These are phyloP conservation scores for Parazoanthus darwini DNA, from an alignment of 92 coral and sea anemone species.

Conservation along the genomic window DNA sequence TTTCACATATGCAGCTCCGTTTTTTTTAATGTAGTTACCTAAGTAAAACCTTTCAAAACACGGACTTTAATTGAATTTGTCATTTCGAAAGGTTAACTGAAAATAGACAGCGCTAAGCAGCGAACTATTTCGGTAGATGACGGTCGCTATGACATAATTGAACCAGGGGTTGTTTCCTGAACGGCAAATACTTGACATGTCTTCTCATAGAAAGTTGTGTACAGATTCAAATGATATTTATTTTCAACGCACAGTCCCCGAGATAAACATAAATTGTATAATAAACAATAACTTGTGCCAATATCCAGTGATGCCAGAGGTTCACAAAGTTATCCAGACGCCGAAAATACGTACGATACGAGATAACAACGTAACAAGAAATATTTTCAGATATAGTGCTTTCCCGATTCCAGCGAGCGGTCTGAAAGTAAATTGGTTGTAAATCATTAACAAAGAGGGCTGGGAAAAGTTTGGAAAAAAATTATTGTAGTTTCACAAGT, in stretches of 20 bases:
- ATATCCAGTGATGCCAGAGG: background rate
- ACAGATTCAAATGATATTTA: conserved; percentile 9
- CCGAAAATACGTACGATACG: too few relatives aligned
- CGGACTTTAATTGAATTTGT: conserved; percentile 12
- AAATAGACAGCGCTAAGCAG: conserved; percentile 3
- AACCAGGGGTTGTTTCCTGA: conserved; percentile 24
- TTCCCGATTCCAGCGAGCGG: background rate
- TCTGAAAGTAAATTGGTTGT: background rate
- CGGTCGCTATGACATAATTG: conserved; percentile 14
- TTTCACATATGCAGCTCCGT: conserved; percentile 1
- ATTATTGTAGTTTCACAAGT: background rate
- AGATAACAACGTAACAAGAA: too few relatives aligned
- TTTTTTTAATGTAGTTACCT: background rate
- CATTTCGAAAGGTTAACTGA: conserved; percentile 18
- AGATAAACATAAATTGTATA: conserved; percentile 21
- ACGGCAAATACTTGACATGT: background rate
- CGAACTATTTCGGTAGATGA: background rate
- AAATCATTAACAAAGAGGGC: background rate
- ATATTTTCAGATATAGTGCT: too few relatives aligned
- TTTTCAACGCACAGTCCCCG: conserved; percentile 6
- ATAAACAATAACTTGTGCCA: conserved; percentile 2
- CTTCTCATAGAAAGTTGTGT: background rate
- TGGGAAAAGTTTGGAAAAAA: too few relatives aligned
- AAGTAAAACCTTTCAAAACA: background rate
- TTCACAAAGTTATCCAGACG: background rate